Base-by-base conservation (phyloP, 2,113 vertebrate species). In the Urocolius indicus region DNA sequence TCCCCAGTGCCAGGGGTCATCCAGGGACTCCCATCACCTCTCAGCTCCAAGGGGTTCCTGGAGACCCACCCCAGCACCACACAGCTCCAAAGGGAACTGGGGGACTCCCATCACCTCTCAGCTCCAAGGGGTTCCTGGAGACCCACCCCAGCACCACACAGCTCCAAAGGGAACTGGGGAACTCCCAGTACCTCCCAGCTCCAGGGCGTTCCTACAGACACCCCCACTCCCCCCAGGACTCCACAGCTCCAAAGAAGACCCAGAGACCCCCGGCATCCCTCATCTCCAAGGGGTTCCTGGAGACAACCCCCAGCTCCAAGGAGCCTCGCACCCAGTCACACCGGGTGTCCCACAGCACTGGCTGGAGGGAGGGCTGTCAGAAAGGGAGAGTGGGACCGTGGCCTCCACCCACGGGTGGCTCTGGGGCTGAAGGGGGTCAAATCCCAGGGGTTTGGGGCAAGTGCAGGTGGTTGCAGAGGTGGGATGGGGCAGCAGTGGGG, bases 281-380 rank as follows among this genome's bases (percentile, higher is more conserved):
- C 54, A 61, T 20, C 30, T 43, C 51, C 62, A 51, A 34, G n/a
- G 62, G 48, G 9, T 12, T 41, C 12, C 38, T 41, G 38, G 38
- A 41, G 38, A 41, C 38, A 41, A 41, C 38, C 38, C 38, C 38
- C 38, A 41, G 38, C 38, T 41, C 38, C 19, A 48, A 62, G 36
- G 23, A 21, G 46, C 7, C 3, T 15, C 23, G 61, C 16, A 78
- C 26, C 13, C 68, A 46, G 29, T 2, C 12, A 65, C 9, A 43
- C 34, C 3, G 10, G 5, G 4, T 26, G 8, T 4, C 32, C 55
- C 3, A 4, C 8, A 54, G 67, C 0, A 0, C 54, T 57, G 34
- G 32, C 59, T 4, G 1, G 38, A 1, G 2, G 29, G 62, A 61
- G 29, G n/a, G 20, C 15, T 75, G 45, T 6, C 0, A 2, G 12